These are phyloP conservation scores for Pseudochirops corinnae DNA, from an alignment of 2,797 vertebrate genomes.

Conservation along the genomic window DNA sequence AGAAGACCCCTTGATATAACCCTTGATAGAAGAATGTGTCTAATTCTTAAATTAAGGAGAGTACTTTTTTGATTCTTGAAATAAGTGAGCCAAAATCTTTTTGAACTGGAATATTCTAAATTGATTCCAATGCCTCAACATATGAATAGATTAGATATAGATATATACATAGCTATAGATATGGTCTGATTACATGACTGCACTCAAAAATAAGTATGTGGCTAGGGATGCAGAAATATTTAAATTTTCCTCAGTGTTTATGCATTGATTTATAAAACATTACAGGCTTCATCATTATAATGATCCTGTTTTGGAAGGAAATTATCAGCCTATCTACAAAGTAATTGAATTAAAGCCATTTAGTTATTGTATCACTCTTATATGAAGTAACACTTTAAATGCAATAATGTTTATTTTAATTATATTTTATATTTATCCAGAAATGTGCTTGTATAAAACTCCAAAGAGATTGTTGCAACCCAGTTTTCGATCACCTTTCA, in stretches of 20 bases:
- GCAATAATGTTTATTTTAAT: conserved; percentile 54
- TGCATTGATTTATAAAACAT: conserved; percentile 41
- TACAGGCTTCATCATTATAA: conserved; percentile 13
- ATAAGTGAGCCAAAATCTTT: background rate
- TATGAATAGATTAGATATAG: too few relatives aligned
- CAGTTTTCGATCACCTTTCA: conserved; percentile 81
- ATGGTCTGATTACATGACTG: background rate
- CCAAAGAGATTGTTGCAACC: conserved; percentile 82
- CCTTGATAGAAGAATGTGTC: background rate
- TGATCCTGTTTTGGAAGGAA: conserved; percentile 29
- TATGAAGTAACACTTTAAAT: conserved; percentile 47
- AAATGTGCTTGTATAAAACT: conserved; percentile 82
- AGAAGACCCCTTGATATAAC: background rate
- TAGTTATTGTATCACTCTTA: conserved; percentile 9
- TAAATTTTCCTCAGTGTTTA: background rate
- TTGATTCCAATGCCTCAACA: background rate
- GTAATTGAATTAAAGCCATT: conserved; percentile 23
- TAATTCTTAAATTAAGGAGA: background rate
- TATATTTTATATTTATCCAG: conserved; percentile 76
- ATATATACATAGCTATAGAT: too few relatives aligned
- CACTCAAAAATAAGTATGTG: background rate
- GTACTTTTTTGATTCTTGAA: background rate
- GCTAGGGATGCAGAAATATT: background rate
- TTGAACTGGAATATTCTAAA: background rate
- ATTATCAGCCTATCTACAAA: conserved; percentile 4